phyloP scores from a whole-genome alignment of 2,888 invertebrate species.

The Notodonta ziczac region DNA sequence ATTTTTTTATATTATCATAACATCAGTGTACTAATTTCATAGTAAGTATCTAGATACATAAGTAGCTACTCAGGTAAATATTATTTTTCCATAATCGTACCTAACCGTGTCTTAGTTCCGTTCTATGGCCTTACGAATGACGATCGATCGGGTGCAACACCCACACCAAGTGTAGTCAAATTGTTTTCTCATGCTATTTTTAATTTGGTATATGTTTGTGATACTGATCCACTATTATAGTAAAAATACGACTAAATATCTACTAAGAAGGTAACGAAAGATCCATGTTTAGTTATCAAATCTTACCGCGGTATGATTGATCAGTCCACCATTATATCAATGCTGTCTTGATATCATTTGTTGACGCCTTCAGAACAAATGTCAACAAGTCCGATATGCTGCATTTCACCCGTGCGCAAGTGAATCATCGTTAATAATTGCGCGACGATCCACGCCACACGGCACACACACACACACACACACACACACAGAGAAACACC shows the following conservation, averaged over 20 bases:
- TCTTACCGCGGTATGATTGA: slow-evolving; percentile 72
- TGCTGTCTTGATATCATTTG: slow-evolving; percentile 76
- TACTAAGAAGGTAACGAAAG: neutral
- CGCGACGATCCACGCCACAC: slow-evolving; percentile 81
- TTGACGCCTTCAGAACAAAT: slow-evolving; percentile 77
- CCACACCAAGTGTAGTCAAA: neutral
- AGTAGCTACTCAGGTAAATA: too few species aligned
- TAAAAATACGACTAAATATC: neutral
- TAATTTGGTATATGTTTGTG: neutral
- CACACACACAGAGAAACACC: slow-evolving; percentile 73
- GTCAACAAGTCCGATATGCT: slow-evolving; percentile 83
- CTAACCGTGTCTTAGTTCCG: neutral
- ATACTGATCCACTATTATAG: too few species aligned
- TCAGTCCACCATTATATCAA: slow-evolving; percentile 80
- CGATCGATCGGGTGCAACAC: slow-evolving; percentile 1
- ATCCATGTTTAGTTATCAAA: slow-evolving; percentile 7
- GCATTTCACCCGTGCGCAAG: slow-evolving; percentile 83
- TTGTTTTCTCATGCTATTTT: neutral
- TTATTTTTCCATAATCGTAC: too few species aligned
- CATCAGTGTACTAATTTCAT: too few species aligned
- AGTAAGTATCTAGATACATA: too few species aligned
- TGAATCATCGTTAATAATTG: slow-evolving; percentile 84
- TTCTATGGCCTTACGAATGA: neutral
- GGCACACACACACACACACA: slow-evolving; percentile 65
- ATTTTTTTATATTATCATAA: too few species aligned